A percentile compares a stretch with the other conserved stretches of the same genome.
phyloP scores from a whole-genome alignment of 2,888 invertebrate genomes.

The Epinotia bilunana region DNA sequence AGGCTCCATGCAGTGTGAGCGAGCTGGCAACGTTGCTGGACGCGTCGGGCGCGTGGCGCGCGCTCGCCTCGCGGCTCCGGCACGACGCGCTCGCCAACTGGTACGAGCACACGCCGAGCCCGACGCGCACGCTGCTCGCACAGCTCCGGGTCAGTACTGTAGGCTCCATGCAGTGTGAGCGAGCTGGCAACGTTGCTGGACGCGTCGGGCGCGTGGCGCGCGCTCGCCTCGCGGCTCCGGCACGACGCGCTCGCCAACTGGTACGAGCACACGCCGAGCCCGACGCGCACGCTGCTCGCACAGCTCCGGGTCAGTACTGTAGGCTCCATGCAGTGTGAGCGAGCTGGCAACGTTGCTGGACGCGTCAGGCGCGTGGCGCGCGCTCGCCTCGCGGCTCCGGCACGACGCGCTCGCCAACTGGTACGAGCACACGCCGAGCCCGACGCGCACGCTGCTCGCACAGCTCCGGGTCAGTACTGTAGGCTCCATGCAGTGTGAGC shows the following conservation, averaged over 20 bases:
- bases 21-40: conserved; percentile 83
- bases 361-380: conserved; percentile 84
- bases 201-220: conserved; percentile 84
- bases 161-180: no score
- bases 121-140: conserved; percentile 83
- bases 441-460: conserved; percentile 83
- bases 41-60: conserved; percentile 84
- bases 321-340: no score
- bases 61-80: conserved; percentile 81
- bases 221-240: conserved; percentile 81
- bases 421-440: conserved; percentile 76
- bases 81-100: conserved; percentile 78
- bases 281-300: conserved; percentile 83
- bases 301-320: conserved; percentile 73
- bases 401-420: conserved; percentile 78
- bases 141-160: conserved; percentile 73
- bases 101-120: conserved; percentile 76
- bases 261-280: conserved; percentile 76
- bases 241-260: conserved; percentile 78
- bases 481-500: no score
- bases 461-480: conserved; percentile 73
- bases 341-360: conserved; percentile 83
- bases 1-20: no score
- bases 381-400: conserved; percentile 81
- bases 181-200: conserved; percentile 83